Percentiles rank a stretch among this genome's conserved stretches.
Evolutionary conservation across 2,888 invertebrate species (phyloP).

Genomic region (Artemia sinica): DNA sequence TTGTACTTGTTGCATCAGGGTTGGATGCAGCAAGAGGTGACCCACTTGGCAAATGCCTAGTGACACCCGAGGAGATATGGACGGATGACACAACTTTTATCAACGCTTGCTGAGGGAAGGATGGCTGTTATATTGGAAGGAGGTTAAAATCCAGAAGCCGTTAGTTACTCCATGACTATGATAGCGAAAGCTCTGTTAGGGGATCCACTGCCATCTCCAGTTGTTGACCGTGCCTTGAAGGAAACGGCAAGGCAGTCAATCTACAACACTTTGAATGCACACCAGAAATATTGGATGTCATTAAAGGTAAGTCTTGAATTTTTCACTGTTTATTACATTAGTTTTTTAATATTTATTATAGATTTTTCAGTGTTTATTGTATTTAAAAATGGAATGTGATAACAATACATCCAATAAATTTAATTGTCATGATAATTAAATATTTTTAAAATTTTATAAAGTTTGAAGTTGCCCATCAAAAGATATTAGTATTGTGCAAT

Average conservation of each 20-base stretch:
- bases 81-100: constrained; percentile 67
- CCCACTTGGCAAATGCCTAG: constrained; percentile 65
- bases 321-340: constrained; percentile 16
- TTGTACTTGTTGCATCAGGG: constrained; percentile 74
- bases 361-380: too few species aligned
- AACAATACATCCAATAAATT: too few species aligned
- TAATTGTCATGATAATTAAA: too few species aligned
- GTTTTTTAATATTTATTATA: too few species aligned
- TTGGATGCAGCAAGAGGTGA: constrained; percentile 79
- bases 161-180: constrained; percentile 67
- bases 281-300: constrained; percentile 54
- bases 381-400: too few species aligned
- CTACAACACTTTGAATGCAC: constrained; percentile 46
- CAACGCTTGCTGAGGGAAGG: constrained; percentile 61
- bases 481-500: too few species aligned
- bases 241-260: constrained; percentile 42
- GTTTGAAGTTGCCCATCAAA: too few species aligned
- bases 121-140: constrained; percentile 69
- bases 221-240: constrained; percentile 30
- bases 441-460: too few species aligned
- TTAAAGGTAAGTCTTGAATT: constrained; percentile 41
- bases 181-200: constrained; percentile 73
- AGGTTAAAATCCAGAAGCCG: constrained; percentile 75
- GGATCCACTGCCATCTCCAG: constrained; percentile 49
- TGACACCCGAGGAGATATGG: constrained; percentile 79